phyloP scores from a whole-genome alignment of 2,888 invertebrate genomes.

The Pinctada fucata region DNA sequence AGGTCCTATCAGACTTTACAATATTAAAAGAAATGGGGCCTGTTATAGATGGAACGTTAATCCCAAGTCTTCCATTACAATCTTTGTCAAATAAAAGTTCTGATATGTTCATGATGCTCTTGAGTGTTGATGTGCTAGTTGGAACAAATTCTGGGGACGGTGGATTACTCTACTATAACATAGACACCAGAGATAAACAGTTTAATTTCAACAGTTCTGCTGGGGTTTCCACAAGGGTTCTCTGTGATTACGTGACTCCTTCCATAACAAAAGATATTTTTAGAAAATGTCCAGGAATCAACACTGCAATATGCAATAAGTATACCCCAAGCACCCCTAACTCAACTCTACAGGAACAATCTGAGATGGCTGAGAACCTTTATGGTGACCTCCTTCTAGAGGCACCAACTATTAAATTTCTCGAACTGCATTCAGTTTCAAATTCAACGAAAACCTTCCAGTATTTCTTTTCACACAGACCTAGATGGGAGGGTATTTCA shows the following conservation, averaged over 20 bases:
- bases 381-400: slow-evolving; percentile 48
- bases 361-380: slow-evolving; percentile 40
- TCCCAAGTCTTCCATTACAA: slow-evolving; percentile 32
- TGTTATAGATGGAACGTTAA: slow-evolving; percentile 49
- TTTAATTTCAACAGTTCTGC: slow-evolving; percentile 40
- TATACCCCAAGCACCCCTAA: slow-evolving; percentile 33
- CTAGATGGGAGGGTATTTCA: slow-evolving; percentile 83
- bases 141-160: slow-evolving; percentile 53
- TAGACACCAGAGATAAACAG: slow-evolving; percentile 33
- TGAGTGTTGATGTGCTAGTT: slow-evolving; percentile 44
- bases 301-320: slow-evolving; percentile 42
- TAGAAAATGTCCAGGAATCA: slow-evolving; percentile 26
- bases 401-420: slow-evolving; percentile 42
- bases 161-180: slow-evolving; percentile 48
- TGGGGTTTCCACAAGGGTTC: slow-evolving; percentile 41
- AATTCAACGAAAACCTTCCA: slow-evolving; percentile 93
- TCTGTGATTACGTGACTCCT: slow-evolving; percentile 48
- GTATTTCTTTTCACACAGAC: slow-evolving; percentile 90
- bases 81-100: slow-evolving; percentile 5
- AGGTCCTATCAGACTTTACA: background rate
- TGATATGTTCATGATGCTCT: slow-evolving; percentile 3
- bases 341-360: slow-evolving; percentile 26
- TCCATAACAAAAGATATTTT: slow-evolving; percentile 43
- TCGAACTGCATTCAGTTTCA: slow-evolving; percentile 89
- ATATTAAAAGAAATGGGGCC: slow-evolving; percentile 42